Evolutionary conservation across 1,140 invertebrate species (phyloP).

Genomic region (Drosophila nannoptera): DNA sequence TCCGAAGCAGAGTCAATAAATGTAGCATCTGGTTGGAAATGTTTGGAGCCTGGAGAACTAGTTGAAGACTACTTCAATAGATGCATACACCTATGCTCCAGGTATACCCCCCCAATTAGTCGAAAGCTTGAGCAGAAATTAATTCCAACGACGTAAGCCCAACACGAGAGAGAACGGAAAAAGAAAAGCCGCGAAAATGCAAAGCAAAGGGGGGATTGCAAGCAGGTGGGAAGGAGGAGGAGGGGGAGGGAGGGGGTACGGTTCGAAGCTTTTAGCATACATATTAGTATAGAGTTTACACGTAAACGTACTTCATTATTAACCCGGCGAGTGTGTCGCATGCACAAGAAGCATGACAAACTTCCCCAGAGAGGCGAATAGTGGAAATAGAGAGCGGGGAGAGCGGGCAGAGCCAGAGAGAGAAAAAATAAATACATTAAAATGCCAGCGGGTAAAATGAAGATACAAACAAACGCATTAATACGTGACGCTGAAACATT

Average conservation of each 20-base stretch:
- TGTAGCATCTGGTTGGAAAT: not conserved
- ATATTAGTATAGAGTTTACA: conserved; percentile 51
- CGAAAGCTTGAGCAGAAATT: conserved; percentile 24
- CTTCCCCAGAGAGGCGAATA: conserved; percentile 28
- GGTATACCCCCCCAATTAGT: not conserved
- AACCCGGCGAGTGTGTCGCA: conserved; percentile 45
- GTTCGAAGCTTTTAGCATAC: conserved; percentile 45
- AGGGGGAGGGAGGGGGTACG: not conserved
- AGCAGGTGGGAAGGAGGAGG: not conserved
- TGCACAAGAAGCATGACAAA: conserved; percentile 46
- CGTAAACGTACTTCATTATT: conserved; percentile 54
- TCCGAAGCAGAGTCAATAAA: conserved; percentile 8
- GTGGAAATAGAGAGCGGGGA: not conserved
- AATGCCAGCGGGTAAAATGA: conserved; percentile 77
- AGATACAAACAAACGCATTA: conserved; percentile 79
- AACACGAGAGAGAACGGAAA: conserved; percentile 10
- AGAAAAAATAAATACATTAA: conserved; percentile 72
- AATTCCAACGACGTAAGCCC: conserved; percentile 31
- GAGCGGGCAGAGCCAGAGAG: not conserved
- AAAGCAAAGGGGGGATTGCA: not conserved
- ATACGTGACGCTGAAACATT: conserved; percentile 77
- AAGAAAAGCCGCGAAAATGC: not conserved
- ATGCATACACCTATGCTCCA: not conserved
- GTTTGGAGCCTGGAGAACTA: too few relatives aligned
- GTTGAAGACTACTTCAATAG: not conserved